Evolutionary conservation across 2,888 invertebrate species (phyloP).

Genomic region (Congeria kusceri): DNA sequence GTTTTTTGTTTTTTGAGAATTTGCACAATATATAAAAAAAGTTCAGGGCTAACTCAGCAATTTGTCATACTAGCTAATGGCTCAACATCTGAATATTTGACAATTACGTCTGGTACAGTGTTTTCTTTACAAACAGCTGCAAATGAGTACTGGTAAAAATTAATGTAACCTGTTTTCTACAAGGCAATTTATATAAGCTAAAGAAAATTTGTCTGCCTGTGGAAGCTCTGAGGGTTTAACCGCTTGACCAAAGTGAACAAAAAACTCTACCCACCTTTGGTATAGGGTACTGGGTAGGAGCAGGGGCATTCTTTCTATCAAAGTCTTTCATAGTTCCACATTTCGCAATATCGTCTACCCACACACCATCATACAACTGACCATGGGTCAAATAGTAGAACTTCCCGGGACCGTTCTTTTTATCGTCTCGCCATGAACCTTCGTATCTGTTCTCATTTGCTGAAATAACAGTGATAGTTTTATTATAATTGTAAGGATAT

Average conservation of each 20-base stretch:
- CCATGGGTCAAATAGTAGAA: slow-evolving; percentile 85
- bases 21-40: too few species aligned
- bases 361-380: slow-evolving; percentile 85
- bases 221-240: too few species aligned
- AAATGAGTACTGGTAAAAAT: too few species aligned
- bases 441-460: slow-evolving; percentile 85
- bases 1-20: too few species aligned
- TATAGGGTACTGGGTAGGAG: slow-evolving; percentile 84
- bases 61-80: too few species aligned
- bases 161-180: neutral
- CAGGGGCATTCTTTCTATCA: slow-evolving; percentile 82
- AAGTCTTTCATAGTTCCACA: slow-evolving; percentile 85
- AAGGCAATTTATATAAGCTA: too few species aligned
- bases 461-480: slow-evolving; percentile 51
- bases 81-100: too few species aligned
- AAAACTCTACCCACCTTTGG: slow-evolving; percentile 72
- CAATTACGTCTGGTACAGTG: too few species aligned
- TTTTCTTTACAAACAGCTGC: too few species aligned
- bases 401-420: slow-evolving; percentile 85
- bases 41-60: too few species aligned
- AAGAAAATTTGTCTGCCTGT: too few species aligned
- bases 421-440: slow-evolving; percentile 85
- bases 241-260: too few species aligned
- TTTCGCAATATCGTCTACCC: slow-evolving; percentile 85
- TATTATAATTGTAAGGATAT: neutral